phyloP scores from a whole-genome alignment of 2,888 invertebrate genomes.

The Elegia similella region DNA sequence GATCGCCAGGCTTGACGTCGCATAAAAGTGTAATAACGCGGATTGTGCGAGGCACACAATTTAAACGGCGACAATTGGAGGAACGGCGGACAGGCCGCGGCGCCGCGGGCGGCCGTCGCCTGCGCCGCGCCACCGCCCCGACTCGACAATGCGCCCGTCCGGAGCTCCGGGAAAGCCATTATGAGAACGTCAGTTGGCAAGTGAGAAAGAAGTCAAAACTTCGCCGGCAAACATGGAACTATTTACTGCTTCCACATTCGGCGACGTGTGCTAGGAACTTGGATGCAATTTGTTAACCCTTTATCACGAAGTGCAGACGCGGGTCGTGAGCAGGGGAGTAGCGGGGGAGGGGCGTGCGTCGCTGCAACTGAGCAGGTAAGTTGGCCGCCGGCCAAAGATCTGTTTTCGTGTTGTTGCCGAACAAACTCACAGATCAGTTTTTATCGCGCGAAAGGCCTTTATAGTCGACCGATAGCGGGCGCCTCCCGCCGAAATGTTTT shows the following conservation, averaged over 20 bases:
- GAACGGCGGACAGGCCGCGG: constrained; percentile 43
- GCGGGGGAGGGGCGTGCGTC: constrained; percentile 35
- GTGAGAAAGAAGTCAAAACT: constrained; percentile 74
- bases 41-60: constrained; percentile 66
- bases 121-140: constrained; percentile 24
- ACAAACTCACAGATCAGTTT: constrained; percentile 81
- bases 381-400: constrained; percentile 75
- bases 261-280: constrained; percentile 72
- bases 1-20: constrained; percentile 37
- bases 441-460: constrained; percentile 81
- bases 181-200: constrained; percentile 65
- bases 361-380: constrained; percentile 63
- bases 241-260: constrained; percentile 72
- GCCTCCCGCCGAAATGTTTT: constrained; percentile 67
- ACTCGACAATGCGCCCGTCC: constrained; percentile 45
- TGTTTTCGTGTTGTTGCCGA: constrained; percentile 78
- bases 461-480: constrained; percentile 74
- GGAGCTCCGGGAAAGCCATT: constrained; percentile 53
- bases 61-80: constrained; percentile 69
- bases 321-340: constrained; percentile 33
- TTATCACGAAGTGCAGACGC: constrained; percentile 60
- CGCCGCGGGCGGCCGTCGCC: constrained; percentile 44
- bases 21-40: constrained; percentile 67
- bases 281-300: constrained; percentile 76
- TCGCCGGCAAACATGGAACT: constrained; percentile 68